phyloP scores from a whole-genome alignment of 1,140 invertebrate genomes.

The Teleogryllus occipitalis region DNA sequence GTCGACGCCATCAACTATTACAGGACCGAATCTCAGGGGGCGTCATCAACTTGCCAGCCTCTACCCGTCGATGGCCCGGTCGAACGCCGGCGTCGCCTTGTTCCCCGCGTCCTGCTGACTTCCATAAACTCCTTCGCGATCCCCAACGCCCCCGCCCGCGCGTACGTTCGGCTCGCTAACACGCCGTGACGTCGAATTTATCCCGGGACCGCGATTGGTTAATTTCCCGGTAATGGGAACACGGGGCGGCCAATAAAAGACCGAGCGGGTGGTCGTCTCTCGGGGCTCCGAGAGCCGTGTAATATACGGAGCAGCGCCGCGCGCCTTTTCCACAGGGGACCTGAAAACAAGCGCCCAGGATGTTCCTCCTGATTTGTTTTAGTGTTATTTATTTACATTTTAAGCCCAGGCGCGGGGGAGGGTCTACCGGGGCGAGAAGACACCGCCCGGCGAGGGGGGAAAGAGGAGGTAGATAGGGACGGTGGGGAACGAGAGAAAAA shows the following conservation, averaged over 20 bases:
- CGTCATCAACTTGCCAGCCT: no score
- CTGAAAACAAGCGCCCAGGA: background rate
- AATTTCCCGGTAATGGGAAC: background rate
- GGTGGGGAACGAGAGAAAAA: background rate
- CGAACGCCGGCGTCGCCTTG: no score
- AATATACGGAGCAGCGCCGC: background rate
- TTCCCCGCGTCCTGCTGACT: background rate
- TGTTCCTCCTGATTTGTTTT: background rate
- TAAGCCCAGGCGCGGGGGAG: background rate
- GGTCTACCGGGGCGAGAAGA: background rate
- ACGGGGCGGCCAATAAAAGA: background rate
- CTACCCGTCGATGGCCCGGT: no score
- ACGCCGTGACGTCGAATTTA: background rate
- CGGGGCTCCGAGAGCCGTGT: background rate
- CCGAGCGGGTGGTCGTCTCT: background rate
- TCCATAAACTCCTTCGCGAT: background rate
- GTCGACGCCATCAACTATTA: no score
- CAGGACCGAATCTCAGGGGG: no score
- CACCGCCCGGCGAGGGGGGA: no score
- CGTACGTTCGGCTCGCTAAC: background rate
- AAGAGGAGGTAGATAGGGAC: no score
- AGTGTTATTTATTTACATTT: constrained; percentile 1
- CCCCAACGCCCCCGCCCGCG: background rate
- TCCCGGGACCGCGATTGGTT: background rate
- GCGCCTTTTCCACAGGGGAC: background rate